Evolutionary conservation across 2,113 vertebrate genomes (phyloP).

Genomic region (Tapirus terrestris): DNA sequence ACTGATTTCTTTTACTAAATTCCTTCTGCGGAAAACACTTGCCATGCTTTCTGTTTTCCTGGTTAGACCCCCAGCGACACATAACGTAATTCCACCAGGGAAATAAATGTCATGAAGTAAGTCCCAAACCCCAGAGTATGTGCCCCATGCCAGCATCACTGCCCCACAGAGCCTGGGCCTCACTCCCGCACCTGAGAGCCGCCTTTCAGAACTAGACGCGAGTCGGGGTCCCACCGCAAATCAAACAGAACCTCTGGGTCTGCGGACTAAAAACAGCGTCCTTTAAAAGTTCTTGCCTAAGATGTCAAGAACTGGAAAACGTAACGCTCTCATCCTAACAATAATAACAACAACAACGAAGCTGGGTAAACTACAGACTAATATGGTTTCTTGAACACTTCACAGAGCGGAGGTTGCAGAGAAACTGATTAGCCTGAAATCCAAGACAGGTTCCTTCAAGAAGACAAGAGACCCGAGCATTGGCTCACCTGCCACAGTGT

Average conservation of each 20-base stretch:
- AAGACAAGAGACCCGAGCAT: accelerated
- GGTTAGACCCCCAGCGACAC: background rate
- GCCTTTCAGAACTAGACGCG: background rate
- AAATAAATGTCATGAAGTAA: background rate
- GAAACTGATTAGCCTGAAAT: background rate
- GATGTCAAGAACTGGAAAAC: background rate
- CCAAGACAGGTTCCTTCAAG: background rate
- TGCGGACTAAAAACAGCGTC: no score
- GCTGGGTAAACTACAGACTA: no score
- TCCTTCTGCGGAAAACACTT: background rate
- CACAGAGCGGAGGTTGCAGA: background rate
- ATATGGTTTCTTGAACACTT: no score
- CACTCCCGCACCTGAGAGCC: background rate
- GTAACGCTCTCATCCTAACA: background rate
- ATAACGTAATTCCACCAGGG: accelerated
- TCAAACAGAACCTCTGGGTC: background rate
- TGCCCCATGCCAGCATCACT: no score
- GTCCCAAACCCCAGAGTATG: background rate
- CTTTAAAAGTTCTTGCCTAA: background rate
- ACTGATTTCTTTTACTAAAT: background rate
- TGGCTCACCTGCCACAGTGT: accelerated
- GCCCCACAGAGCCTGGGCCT: background rate
- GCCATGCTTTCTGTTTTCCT: background rate
- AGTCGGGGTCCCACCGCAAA: background rate
- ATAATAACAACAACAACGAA: accelerated